Evolutionary conservation across 2,113 vertebrate genomes (phyloP), one percentile per base, ranked within the genome.

Genomic region (Lagopus leucura): DNA sequence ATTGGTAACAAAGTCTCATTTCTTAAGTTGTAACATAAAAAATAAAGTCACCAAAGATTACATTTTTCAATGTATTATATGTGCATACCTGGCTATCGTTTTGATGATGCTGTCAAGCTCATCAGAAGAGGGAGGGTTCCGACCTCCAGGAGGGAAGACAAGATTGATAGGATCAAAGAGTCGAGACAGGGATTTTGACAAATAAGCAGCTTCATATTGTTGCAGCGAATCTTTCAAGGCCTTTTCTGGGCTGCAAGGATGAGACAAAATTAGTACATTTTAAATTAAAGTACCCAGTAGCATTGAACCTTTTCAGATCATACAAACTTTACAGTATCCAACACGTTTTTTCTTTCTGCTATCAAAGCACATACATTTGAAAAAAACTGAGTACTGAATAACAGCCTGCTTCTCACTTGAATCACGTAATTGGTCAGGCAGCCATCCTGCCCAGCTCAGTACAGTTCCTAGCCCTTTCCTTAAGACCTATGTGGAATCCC

Each of bases 91-190:
- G 97, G 97, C 96, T 94, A 99, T 98, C 67, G 99, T 99, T 97
- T 99, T 99, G 96, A 99, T 98, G 96, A 99, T 99, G 95, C 98
- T 98, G 77, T 99, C 99, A 93, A 99, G 98, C 88, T 99, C 99
- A 0, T 99, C 99, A 30, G 94, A 97, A 90, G 99, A 99, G 82
- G 99, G 99, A 18, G 99, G 99, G 96, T 98, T 99, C 54, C 98
- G 98, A 13, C 99, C 99, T 32, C 99, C 99, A 88, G 98, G 98
- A 5, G 99, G 99, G 67, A 99, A 99, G 75, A 99, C 99, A 10
- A 99, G 98, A 95, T 99, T 99, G 98, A 99, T 99, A 38, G 99
- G 99, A 92, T 99, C 99, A 82, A 99, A 99, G 47, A 99, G 98
- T 18, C 99, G 98, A 20, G 99, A 99, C 47, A 99, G 98, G 15